Base-by-base conservation (phyloP, 2,113 vertebrate genomes). In the Elgaria multicarinata region DNA sequence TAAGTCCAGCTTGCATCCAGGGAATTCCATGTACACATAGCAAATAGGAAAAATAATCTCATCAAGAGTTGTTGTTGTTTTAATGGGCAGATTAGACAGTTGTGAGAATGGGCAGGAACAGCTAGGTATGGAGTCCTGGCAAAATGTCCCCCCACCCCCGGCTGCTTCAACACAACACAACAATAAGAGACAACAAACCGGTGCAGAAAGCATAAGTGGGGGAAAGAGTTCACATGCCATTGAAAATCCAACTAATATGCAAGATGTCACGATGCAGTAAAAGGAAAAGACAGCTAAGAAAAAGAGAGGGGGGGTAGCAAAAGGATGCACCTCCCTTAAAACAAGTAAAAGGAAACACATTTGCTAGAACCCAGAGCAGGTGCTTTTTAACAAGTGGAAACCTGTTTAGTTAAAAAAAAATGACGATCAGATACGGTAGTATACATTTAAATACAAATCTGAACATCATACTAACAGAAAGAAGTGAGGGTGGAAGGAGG, bases 391-490 rank as follows among this genome's bases (percentile, higher is more conserved):
- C 24, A 69, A 0, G 0, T 2, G 42, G 0, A 33, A n/a, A 84
- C 36, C 71, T 85, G 64, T 84, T 53, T 83, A n/a, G 2, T 22
- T 31, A 77, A 79, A 87, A 76, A n/a, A n/a, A 39, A 76, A 77
- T 64, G 12, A 92, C 84, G 74, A 72, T 42, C 46, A 36, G 69
- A 28, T 12, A 18, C 90, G 0, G 3, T 33, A 84, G 77, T 28
- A 90, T 5, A 33, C 88, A 0, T n/a, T n/a, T n/a, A n/a, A n/a
- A n/a, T 4, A 42, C 83, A 85, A 44, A 76, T 26, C 44, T 42
- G 55, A 93, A 79, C 16, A 90, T 85, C 18, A n/a, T 58, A 85
- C 44, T 1, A 58, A 89, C 13, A 53, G 88, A 55, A 87, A 62
- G 53, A 64, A 26, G 39, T 31, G 93, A 42, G 39, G 79, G 69